Evolutionary conservation across 37 sponge, comb jelly and placozoan species (phyloP).

Genomic region (Halichondria panicea): DNA sequence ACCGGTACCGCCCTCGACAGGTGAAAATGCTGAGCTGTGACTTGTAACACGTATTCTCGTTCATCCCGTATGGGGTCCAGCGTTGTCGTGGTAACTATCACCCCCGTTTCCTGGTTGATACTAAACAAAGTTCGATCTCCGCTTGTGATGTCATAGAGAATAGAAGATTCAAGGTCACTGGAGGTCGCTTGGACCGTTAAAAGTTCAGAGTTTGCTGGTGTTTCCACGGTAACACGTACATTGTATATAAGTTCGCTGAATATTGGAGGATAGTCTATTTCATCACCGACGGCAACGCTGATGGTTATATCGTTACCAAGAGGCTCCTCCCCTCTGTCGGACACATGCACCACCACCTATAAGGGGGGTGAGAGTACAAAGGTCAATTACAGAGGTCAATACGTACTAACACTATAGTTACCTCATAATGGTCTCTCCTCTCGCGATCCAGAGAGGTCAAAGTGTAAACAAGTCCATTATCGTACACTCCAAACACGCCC

Average conservation of each 20-base stretch:
- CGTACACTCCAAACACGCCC: background rate
- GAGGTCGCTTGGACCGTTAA: slow-evolving; percentile 10
- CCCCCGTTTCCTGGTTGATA: slow-evolving; percentile 20
- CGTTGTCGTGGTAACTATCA: background rate
- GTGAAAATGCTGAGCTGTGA: slow-evolving; percentile 21
- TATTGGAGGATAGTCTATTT: slow-evolving; percentile 26
- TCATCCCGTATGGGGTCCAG: background rate
- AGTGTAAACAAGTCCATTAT: background rate
- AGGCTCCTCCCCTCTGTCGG: slow-evolving; percentile 11
- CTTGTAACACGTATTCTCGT: background rate
- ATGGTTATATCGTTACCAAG: slow-evolving; percentile 1
- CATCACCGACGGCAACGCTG: slow-evolving; percentile 8
- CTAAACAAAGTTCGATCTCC: slow-evolving; percentile 6
- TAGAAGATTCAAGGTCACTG: slow-evolving; percentile 9
- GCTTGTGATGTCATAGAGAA: slow-evolving; percentile 13
- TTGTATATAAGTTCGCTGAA: slow-evolving; percentile 21
- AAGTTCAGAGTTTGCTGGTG: background rate
- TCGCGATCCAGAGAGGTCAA: slow-evolving; percentile 2
- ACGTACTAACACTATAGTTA: too few species aligned
- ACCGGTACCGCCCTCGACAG: slow-evolving; percentile 16
- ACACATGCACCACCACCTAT: slow-evolving; percentile 5
- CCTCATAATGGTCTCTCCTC: background rate
- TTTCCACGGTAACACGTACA: background rate
- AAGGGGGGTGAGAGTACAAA: too few species aligned
- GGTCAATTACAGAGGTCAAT: too few species aligned